Conservation (phyloP, 1,140 invertebrate genomes). For the Scaptomyza pallida region DNA sequence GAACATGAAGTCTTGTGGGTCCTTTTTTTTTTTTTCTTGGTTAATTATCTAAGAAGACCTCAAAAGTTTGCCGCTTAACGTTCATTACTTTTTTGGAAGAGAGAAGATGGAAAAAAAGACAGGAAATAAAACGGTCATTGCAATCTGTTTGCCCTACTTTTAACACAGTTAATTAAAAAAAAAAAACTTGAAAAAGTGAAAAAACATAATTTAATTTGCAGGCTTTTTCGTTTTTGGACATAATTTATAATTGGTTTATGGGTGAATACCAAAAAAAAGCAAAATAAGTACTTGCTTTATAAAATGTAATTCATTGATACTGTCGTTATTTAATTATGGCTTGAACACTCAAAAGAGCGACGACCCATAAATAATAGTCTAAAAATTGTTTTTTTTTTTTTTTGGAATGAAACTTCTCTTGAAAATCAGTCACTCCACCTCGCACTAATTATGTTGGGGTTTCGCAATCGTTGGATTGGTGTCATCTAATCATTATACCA, state of each 20-base stretch:
- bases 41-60: slow-evolving; percentile 32
- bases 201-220: slow-evolving; percentile 42
- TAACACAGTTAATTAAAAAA: slow-evolving; percentile 26
- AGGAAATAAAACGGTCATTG: slow-evolving; percentile 1
- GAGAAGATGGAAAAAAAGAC: not conserved
- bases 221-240: slow-evolving; percentile 20
- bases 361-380: slow-evolving; percentile 38
- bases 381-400: slow-evolving; percentile 4
- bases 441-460: slow-evolving; percentile 56
- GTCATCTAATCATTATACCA: slow-evolving; percentile 77
- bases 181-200: slow-evolving; percentile 20
- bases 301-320: slow-evolving; percentile 33
- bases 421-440: not conserved
- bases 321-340: slow-evolving; percentile 23
- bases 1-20: not conserved
- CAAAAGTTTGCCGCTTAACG: slow-evolving; percentile 11
- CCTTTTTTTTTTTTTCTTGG: slow-evolving; percentile 1
- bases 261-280: slow-evolving; percentile 3
- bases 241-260: slow-evolving; percentile 56
- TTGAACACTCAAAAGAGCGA: slow-evolving; percentile 7
- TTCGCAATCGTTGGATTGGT: slow-evolving; percentile 43
- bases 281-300: slow-evolving; percentile 21
- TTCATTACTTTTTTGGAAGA: slow-evolving; percentile 21
- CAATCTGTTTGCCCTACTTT: slow-evolving; percentile 26
- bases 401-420: no score